Percentiles rank a stretch among this genome's conserved stretches.
Conservation (phyloP, 1,140 invertebrate genomes). For the Colletes latitarsis region DNA sequence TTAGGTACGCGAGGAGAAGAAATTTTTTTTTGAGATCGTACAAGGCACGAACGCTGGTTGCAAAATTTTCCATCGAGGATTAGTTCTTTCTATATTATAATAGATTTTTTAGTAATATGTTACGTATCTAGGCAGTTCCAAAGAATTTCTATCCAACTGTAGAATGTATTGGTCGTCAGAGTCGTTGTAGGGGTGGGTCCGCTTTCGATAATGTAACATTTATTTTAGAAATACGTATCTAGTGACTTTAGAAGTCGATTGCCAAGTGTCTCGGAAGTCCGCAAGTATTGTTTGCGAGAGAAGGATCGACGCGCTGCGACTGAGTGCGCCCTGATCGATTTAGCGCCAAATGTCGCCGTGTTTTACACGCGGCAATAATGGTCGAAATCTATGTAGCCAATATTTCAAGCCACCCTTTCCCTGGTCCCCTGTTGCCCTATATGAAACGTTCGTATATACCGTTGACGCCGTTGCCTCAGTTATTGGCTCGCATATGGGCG, state of each 20-base stretch:
- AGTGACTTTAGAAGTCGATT: neutral
- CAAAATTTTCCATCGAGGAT: too few species aligned
- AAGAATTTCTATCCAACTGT: too few species aligned
- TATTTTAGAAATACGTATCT: too few species aligned
- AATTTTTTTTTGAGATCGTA: too few species aligned
- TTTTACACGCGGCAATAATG: constrained; percentile 81
- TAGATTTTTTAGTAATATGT: too few species aligned
- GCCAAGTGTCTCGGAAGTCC: neutral
- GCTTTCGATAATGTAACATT: too few species aligned
- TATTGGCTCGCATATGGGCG: constrained; percentile 67
- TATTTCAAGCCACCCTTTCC: constrained; percentile 79
- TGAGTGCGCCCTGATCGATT: constrained; percentile 75
- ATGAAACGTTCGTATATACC: constrained; percentile 54
- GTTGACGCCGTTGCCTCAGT: constrained; percentile 43
- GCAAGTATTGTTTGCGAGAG: neutral
- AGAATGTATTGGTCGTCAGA: too few species aligned
- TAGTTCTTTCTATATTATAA: too few species aligned
- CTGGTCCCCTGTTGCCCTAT: constrained; percentile 61
- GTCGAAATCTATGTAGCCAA: constrained; percentile 80
- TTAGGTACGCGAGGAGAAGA: too few species aligned
- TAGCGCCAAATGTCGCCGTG: constrained; percentile 80
- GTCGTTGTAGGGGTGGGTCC: too few species aligned
- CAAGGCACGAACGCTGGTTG: too few species aligned
- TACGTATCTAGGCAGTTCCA: too few species aligned
- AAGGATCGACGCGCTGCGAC: constrained; percentile 41